Percentiles rank a stretch among this genome's conserved stretches.
phyloP scores from a whole-genome alignment of 2,797 vertebrate genomes.

The Heterohyrax brucei region DNA sequence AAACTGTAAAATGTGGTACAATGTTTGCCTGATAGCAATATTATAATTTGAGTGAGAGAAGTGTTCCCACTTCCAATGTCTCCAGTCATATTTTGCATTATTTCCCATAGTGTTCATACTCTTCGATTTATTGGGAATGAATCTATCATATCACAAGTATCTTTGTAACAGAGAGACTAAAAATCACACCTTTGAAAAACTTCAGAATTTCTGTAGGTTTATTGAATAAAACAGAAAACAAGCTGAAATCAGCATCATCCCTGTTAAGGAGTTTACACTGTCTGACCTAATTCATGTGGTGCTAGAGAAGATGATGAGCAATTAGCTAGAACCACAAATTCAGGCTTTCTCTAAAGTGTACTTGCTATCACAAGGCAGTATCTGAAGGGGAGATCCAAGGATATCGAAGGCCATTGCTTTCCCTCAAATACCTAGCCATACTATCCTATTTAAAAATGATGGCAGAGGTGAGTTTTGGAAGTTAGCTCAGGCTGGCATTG shows the following conservation, averaged over 20 bases:
- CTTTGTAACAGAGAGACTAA: neutral
- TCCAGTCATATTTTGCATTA: neutral
- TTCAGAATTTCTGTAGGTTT: neutral
- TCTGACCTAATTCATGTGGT: neutral
- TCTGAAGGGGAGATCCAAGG: neutral
- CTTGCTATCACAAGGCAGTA: neutral
- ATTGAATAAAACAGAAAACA: neutral
- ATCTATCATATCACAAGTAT: neutral
- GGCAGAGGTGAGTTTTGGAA: neutral
- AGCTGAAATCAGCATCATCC: neutral
- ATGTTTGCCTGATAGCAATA: neutral
- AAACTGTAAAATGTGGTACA: neutral
- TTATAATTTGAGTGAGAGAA: neutral
- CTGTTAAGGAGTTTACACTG: neutral
- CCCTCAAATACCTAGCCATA: neutral
- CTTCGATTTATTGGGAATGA: neutral
- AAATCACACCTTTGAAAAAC: neutral
- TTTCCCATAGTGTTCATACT: neutral
- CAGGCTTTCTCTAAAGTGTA: slow-evolving; percentile 8
- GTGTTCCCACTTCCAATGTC: neutral
- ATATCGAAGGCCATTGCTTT: neutral
- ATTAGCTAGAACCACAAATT: neutral
- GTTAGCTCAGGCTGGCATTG: neutral
- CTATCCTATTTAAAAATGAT: neutral
- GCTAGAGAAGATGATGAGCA: neutral